Evolutionary conservation across 1,140 invertebrate species (phyloP).

Genomic region (Limonius californicus): DNA sequence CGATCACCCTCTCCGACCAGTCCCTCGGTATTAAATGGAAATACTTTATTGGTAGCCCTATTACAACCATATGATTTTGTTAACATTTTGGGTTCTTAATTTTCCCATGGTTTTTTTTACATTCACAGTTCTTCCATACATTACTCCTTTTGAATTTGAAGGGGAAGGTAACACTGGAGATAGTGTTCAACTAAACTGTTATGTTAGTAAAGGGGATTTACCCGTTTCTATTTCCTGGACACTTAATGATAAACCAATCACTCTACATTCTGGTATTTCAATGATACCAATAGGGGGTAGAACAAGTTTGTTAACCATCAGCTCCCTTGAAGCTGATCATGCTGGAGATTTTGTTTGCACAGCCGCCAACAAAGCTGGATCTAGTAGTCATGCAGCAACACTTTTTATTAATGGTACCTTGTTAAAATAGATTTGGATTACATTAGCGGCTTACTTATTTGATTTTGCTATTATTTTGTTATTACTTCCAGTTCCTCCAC

Average conservation of each 20-base stretch:
- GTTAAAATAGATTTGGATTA: constrained; percentile 14
- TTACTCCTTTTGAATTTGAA: constrained; percentile 51
- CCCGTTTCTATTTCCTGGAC: constrained; percentile 47
- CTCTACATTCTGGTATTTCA: constrained; percentile 53
- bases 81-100: too few species aligned
- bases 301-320: constrained; percentile 50
- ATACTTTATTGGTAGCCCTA: too few species aligned
- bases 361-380: constrained; percentile 62
- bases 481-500: constrained; percentile 56
- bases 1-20: too few species aligned
- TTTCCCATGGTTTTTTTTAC: constrained; percentile 37
- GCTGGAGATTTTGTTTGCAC: constrained; percentile 68
- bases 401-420: constrained; percentile 58
- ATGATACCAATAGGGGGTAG: constrained; percentile 50
- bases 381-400: constrained; percentile 53
- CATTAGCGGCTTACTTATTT: too few species aligned
- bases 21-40: too few species aligned
- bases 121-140: constrained; percentile 48
- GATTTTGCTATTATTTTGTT: constrained; percentile 50
- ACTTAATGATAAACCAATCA: constrained; percentile 46
- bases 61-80: too few species aligned
- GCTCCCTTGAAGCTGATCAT: constrained; percentile 59
- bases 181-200: constrained; percentile 53
- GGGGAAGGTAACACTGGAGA: constrained; percentile 52
- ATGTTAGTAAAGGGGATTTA: constrained; percentile 54